Conservation (phyloP, 2,113 vertebrate species). For the human (Homo sapiens) region GRCh38 chr13:55667501-55668000, state of each 20-base stretch:
- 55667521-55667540: conserved; percentile 38
- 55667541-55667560: background rate
- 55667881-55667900: conserved; percentile 37
- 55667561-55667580: conserved; percentile 48
- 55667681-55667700: background rate
- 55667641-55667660: conserved; percentile 25
- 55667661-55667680: background rate
- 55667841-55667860: background rate
- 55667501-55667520: conserved; percentile 29
- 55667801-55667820: background rate
- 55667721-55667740: background rate
- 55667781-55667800: conserved; percentile 11
- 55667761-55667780: background rate
- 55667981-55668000: background rate
- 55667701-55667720: conserved; percentile 25
- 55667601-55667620: conserved; percentile 22
- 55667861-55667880: background rate
- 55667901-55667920: background rate
- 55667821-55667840: background rate
- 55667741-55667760: conserved; percentile 9
- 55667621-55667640: background rate
- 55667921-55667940: background rate
- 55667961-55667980: conserved; percentile 10
- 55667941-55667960: background rate
- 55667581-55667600: conserved; percentile 31